Evolutionary conservation across 2,888 invertebrate genomes (phyloP).

Genomic region (Ethmia dodecea): DNA sequence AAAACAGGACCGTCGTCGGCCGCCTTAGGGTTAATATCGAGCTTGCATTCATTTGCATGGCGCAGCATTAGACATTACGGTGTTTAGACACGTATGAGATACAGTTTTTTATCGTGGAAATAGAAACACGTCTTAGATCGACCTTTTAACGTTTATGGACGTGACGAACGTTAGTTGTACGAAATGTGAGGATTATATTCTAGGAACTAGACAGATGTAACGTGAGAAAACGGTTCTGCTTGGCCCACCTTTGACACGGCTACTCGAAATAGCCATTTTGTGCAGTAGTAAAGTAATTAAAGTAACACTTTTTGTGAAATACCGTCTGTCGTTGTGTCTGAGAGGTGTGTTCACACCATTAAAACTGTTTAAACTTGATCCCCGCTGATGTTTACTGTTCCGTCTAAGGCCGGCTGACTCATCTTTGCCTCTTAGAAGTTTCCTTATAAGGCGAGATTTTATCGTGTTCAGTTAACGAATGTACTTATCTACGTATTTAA

Average conservation of each 20-base stretch:
- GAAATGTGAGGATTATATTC: not conserved
- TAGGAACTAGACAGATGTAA: slow-evolving; percentile 6
- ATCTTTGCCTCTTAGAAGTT: too few species aligned
- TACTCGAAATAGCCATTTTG: slow-evolving; percentile 35
- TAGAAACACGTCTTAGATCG: not conserved
- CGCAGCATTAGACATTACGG: too few species aligned
- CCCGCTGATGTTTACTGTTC: slow-evolving; percentile 22
- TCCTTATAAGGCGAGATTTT: too few species aligned
- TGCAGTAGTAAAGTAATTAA: slow-evolving; percentile 49
- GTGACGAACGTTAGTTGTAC: not conserved
- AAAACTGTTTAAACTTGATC: slow-evolving; percentile 33
- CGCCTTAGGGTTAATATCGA: too few species aligned
- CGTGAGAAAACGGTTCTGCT: slow-evolving; percentile 42
- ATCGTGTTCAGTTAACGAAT: too few species aligned
- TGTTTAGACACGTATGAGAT: slow-evolving; percentile 5
- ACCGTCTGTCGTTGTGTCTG: not conserved
- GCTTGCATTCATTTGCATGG: too few species aligned
- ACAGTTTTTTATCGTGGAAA: slow-evolving; percentile 4
- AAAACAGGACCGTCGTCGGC: too few species aligned
- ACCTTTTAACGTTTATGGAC: slow-evolving; percentile 1
- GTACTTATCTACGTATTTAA: too few species aligned
- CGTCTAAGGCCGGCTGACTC: slow-evolving; percentile 40
- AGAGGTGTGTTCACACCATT: slow-evolving; percentile 44
- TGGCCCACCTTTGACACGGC: slow-evolving; percentile 53
- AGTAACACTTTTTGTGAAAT: slow-evolving; percentile 33